Evolutionary conservation across 2,888 invertebrate genomes (phyloP).

Genomic region (Macaria notata): DNA sequence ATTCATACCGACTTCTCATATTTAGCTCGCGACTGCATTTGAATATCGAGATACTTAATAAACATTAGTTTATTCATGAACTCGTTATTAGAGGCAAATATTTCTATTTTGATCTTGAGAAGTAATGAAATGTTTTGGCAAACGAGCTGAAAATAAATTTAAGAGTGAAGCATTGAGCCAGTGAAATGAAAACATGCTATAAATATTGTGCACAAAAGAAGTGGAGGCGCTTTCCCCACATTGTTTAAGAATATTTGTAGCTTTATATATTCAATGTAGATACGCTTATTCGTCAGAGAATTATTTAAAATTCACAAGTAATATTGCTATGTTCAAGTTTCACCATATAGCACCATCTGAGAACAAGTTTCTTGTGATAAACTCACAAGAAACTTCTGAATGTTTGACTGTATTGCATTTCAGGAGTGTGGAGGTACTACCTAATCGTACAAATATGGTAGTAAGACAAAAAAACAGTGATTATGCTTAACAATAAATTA

Average conservation of each 20-base stretch:
- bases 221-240: conserved; percentile 12
- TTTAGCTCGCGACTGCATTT: background rate
- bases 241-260: conserved; percentile 14
- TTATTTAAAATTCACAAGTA: conserved; percentile 54
- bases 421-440: background rate
- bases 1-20: background rate
- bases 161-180: conserved; percentile 20
- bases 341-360: conserved; percentile 50
- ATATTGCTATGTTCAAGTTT: conserved; percentile 51
- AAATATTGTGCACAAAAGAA: conserved; percentile 18
- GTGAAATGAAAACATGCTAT: conserved; percentile 27
- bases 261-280: conserved; percentile 13
- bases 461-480: too few relatives aligned
- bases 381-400: conserved; percentile 50
- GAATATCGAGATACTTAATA: conserved; percentile 13
- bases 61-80: conserved; percentile 24
- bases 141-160: conserved; percentile 18
- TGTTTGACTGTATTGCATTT: conserved; percentile 38
- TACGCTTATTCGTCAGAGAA: conserved; percentile 40
- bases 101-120: conserved; percentile 9
- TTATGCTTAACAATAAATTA: too few relatives aligned
- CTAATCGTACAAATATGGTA: too few relatives aligned
- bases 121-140: conserved; percentile 26
- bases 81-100: conserved; percentile 13
- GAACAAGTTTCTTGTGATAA: conserved; percentile 49